Base-by-base conservation (phyloP, 1,140 invertebrate species). In the Lineus longissimus region DNA sequence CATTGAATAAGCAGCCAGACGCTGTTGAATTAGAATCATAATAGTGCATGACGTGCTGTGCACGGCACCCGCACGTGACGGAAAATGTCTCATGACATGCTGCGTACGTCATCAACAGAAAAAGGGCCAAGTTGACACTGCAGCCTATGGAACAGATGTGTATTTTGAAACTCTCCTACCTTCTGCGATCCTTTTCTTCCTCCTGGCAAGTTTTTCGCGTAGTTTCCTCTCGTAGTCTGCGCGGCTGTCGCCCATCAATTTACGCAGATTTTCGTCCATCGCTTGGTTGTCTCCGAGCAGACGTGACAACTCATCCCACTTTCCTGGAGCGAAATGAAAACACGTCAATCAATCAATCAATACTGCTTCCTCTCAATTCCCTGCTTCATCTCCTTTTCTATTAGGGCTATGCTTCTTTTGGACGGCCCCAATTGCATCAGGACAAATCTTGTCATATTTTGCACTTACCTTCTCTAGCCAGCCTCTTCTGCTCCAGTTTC, bases 211-310 rank as follows among this genome's bases (percentile, higher is more conserved):
- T 36, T 55, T 58, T 30, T 67, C 65, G n/a, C 51, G 13, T 30
- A 68, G 65, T 65, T 68, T 71, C 40, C 41, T 58, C 33, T 65
- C 59, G 63, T 67, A 73, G 22, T 73, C 71, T n/a, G 64, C 65
- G 25, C 74, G 72, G 31, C 71, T 70, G 57, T 77, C 71, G 25
- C 76, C 76, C 43, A 78, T 62, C 47, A 78, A 58, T 22, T 64
- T 65, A 19, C 62, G 62, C 23, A 78, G 61, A 2, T 17, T 43
- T 47, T 57, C 41, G 23, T 41, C 36, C 13, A 25, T 29, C 27
- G 25, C n/a, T n/a, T 17, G 15, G 40, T 43, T 17, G 29, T 59
- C 55, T 40, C 60, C 66, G n/a, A 66, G 31, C 2, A 66, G 23
- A 41, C 45, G 36, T 23, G 55, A 57, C 41, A 70, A 41, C 29